A percentile compares a stretch with the other conserved stretches of the same genome.
These are phyloP conservation scores for Drosophila subpulchrella DNA, from an alignment of 1,140 invertebrate genomes.

Conservation along the genomic window DNA sequence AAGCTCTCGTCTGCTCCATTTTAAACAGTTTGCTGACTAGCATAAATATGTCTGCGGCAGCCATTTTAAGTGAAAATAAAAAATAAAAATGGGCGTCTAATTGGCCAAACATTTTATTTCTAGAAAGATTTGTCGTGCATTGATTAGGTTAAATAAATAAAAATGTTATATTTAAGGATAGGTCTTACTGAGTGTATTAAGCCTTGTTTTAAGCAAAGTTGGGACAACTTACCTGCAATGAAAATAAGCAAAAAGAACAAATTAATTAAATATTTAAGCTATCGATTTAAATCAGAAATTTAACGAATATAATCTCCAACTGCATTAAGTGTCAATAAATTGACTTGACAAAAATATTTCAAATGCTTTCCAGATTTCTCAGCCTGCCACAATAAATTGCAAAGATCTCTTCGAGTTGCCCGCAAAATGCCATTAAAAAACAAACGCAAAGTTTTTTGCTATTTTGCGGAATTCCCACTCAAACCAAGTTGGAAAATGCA, in stretches of 20 bases:
- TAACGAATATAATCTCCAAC: neutral
- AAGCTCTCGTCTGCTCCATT: constrained; percentile 29
- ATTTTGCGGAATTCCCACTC: constrained; percentile 47
- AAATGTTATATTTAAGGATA: neutral
- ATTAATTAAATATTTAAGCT: neutral
- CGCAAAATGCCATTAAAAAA: constrained; percentile 42
- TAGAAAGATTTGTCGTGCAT: neutral
- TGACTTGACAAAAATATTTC: constrained; percentile 9
- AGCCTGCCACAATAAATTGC: constrained; percentile 12
- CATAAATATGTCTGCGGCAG: constrained; percentile 61
- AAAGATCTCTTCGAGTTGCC: constrained; percentile 1
- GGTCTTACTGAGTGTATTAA: too few relatives aligned
- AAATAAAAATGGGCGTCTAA: constrained; percentile 59
- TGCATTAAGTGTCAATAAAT: constrained; percentile 6
- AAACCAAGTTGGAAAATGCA: constrained; percentile 48
- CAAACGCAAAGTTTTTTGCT: constrained; percentile 31
- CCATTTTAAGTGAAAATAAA: constrained; percentile 43
- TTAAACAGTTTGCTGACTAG: constrained; percentile 61
- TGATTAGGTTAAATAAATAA: neutral
- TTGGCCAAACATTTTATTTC: constrained; percentile 36
- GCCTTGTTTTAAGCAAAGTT: too few relatives aligned
- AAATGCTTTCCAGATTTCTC: neutral
- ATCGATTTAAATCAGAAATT: too few relatives aligned
- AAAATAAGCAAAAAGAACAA: too few relatives aligned
- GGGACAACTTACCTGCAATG: too few relatives aligned